A percentile compares a stretch with the other conserved stretches of the same genome.
These are phyloP conservation scores for Sitta europaea DNA, from an alignment of 2,113 vertebrate species.

Conservation along the genomic window DNA sequence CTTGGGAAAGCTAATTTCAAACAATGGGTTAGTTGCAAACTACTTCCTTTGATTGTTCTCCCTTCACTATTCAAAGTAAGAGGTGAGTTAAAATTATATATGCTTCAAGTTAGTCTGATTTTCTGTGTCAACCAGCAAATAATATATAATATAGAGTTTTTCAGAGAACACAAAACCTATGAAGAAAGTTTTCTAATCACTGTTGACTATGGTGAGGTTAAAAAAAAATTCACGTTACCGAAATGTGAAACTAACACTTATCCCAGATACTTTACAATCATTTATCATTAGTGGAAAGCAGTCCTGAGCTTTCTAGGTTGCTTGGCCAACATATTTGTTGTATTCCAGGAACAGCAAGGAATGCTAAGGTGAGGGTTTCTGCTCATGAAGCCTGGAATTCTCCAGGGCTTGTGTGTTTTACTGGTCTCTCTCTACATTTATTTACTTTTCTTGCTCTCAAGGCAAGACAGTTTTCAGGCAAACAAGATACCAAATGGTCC, in stretches of 20 bases:
- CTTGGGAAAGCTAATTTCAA: constrained; percentile 14
- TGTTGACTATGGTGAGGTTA: background rate
- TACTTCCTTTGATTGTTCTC: constrained; percentile 31
- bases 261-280: background rate
- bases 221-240: background rate
- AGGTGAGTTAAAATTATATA: background rate
- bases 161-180: background rate
- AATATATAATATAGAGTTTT: background rate
- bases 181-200: background rate
- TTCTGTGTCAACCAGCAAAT: background rate
- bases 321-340: background rate
- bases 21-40: constrained; percentile 13
- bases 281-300: background rate
- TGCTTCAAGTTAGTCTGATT: background rate
- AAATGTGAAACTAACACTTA: background rate
- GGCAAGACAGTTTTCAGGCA: constrained; percentile 5
- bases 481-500: background rate
- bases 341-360: background rate
- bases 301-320: background rate
- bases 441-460: constrained; percentile 9
- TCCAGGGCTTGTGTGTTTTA: background rate
- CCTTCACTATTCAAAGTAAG: background rate
- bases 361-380: background rate
- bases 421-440: background rate
- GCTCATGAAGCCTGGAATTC: background rate